These are phyloP conservation scores for Watersipora subatra DNA, from an alignment of 1,140 invertebrate species.

Conservation along the genomic window DNA sequence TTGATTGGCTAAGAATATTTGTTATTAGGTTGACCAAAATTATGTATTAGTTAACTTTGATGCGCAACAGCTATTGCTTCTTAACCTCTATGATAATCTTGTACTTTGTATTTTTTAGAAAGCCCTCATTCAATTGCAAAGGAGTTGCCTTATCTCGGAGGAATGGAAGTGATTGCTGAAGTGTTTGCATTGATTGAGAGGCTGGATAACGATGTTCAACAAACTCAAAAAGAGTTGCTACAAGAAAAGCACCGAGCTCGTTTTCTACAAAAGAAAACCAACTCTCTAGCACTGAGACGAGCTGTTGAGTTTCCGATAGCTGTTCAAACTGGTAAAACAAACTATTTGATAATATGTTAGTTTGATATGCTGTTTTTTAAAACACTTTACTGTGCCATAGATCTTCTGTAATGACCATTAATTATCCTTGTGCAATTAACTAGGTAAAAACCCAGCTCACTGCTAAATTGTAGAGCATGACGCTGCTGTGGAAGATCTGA, in stretches of 20 bases:
- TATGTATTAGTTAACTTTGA: no score
- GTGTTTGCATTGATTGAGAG: constrained; percentile 26
- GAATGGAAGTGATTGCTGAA: constrained; percentile 32
- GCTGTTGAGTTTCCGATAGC: constrained; percentile 25
- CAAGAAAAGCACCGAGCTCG: constrained; percentile 21
- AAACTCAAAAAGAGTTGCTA: constrained; percentile 19
- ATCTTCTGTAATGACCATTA: no score
- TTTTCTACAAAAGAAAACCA: constrained; percentile 23
- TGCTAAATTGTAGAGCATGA: constrained; percentile 36
- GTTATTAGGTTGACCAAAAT: no score
- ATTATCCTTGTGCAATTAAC: no score
- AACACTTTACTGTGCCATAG: not conserved
- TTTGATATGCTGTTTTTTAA: constrained; percentile 2
- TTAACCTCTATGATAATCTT: no score
- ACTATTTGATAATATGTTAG: no score
- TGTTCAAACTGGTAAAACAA: constrained; percentile 34
- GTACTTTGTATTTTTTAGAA: no score
- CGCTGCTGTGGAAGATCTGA: constrained; percentile 29
- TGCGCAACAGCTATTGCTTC: no score
- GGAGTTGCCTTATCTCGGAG: constrained; percentile 25
- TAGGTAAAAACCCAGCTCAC: no score
- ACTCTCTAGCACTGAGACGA: constrained; percentile 21
- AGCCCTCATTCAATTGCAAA: not conserved
- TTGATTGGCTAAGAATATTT: no score
- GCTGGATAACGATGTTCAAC: constrained; percentile 28